Evolutionary conservation across 2,888 invertebrate species (phyloP).

Genomic region (Selenia dentaria): DNA sequence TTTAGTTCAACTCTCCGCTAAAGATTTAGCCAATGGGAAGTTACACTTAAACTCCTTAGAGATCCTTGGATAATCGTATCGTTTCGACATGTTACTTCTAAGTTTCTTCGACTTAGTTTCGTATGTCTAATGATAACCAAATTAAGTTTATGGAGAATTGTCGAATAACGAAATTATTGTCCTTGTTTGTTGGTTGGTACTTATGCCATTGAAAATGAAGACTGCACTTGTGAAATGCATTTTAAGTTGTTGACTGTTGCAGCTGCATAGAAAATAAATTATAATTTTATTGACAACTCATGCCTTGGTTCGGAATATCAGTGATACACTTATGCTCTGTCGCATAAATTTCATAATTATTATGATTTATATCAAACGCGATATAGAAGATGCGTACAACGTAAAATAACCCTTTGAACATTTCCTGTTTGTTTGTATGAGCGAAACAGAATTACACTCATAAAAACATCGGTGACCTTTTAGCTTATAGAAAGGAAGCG

Average conservation of each 20-base stretch:
- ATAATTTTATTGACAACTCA: slow-evolving; percentile 16
- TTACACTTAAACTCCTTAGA: no score
- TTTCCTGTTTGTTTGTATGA: background rate
- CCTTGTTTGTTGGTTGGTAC: no score
- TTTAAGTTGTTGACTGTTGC: slow-evolving; percentile 3
- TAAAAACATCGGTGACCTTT: background rate
- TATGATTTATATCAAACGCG: slow-evolving; percentile 4
- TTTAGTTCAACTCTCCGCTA: no score
- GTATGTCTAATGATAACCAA: no score
- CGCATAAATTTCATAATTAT: slow-evolving; percentile 3
- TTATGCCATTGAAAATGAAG: no score
- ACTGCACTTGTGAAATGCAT: no score
- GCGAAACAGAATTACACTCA: background rate
- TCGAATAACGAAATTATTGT: no score
- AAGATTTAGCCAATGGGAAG: no score
- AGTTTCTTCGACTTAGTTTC: no score
- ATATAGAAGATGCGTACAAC: background rate
- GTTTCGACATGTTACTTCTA: no score
- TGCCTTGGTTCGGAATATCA: slow-evolving; percentile 6
- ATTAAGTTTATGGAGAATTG: no score
- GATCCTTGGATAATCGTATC: no score
- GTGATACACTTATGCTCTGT: slow-evolving; percentile 3
- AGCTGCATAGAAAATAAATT: slow-evolving; percentile 15
- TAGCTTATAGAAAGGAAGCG: background rate
- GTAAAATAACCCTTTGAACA: background rate